Percentiles rank a stretch among this genome's conserved stretches.
phyloP scores from a whole-genome alignment of 2,797 vertebrate genomes.

The Clamator glandarius region DNA sequence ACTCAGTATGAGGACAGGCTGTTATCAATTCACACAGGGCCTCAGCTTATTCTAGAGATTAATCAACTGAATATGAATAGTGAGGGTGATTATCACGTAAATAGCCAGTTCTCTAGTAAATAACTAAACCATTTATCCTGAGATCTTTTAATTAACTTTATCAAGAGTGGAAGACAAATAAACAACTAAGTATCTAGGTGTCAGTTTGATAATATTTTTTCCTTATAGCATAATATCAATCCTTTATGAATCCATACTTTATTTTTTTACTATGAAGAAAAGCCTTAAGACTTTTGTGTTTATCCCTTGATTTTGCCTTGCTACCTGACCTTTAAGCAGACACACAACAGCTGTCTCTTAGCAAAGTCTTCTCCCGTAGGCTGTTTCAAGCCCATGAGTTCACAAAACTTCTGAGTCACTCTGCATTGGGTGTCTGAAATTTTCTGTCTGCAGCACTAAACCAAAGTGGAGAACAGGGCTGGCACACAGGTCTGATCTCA shows the following conservation, averaged over 20 bases:
- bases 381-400: neutral
- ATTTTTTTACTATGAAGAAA: neutral
- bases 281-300: neutral
- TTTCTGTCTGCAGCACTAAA: neutral
- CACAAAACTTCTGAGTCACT: neutral
- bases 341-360: neutral
- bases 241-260: neutral
- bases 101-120: neutral
- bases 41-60: neutral
- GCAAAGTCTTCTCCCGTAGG: neutral
- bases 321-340: neutral
- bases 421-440: neutral
- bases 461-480: neutral
- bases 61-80: neutral
- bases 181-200: neutral
- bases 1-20: neutral
- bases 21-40: neutral
- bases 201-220: neutral
- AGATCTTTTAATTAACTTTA: constrained; percentile 44
- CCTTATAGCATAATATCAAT: neutral
- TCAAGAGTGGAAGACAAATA: neutral
- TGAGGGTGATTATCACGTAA: neutral
- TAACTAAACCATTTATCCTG: neutral
- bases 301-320: neutral
- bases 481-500: neutral